Base-by-base conservation (phyloP, 2,797 vertebrate species). In the Monodelphis domestica region DNA sequence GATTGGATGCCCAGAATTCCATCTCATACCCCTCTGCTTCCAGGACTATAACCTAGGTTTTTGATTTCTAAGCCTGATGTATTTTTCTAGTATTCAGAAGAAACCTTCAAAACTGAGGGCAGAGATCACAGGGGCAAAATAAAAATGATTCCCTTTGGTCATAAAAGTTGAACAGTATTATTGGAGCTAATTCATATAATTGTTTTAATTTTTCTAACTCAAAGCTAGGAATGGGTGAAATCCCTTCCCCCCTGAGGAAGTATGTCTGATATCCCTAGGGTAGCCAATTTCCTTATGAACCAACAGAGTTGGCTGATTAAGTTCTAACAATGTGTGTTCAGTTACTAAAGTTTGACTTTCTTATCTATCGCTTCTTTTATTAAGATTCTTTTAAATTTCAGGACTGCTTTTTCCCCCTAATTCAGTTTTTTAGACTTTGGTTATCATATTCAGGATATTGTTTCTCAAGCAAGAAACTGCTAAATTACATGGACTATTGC, bases 381-480 rank as follows among this genome's bases (percentile, higher is more conserved):
- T 90, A 91, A 88, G 26, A 87, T 53, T 91, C 78, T 54, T 94
- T n/a, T 59, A 0, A 89, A 92, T 91, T 53, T 91, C 14, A 50
- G 3, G 56, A 89, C 33, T 95, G 87, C 14, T 93, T 53, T 2
- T 45, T 38, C n/a, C n/a, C n/a, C n/a, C n/a, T 38, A 70, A 78
- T 2, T 9, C 17, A n/a, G 90, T 53, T 3, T 59, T 95, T 11
- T 56, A 93, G 7, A 26, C 50, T 91, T 14, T 1, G 88, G 88
- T 92, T 90, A 88, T 70, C 17, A 94, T 89, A 90, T 87, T 89
- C 88, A 91, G 90, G 93, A 95, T 94, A 95, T 95, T 96, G 91
- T 94, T 96, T 96, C 90, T 95, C 55, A 26, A 90, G 33, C 53
- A 94, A 96, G 38, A 78, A 45, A 45, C 38, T 45, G 38, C 17